Evolutionary conservation across 2,797 vertebrate species (phyloP).

Genomic region (Neosalanx taihuensis): DNA sequence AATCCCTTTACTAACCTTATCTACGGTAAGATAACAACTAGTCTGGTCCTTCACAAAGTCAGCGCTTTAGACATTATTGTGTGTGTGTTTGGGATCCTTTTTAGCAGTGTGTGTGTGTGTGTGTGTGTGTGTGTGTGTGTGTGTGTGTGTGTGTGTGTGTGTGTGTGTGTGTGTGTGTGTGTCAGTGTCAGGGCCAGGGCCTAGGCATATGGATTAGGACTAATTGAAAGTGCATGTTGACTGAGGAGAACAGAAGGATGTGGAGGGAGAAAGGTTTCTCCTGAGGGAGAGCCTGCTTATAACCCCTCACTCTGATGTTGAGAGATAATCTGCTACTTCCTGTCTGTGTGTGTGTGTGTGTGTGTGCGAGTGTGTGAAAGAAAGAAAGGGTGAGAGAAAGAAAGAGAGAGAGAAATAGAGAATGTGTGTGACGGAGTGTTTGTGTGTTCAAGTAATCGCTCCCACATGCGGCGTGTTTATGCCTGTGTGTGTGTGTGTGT

Average conservation of each 20-base stretch:
- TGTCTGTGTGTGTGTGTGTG: conserved; percentile 2
- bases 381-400: too few relatives aligned
- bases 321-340: conserved; percentile 35
- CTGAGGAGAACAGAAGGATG: background rate
- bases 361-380: too few relatives aligned
- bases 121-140: conserved; percentile 1
- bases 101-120: too few relatives aligned
- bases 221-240: background rate
- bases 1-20: too few relatives aligned
- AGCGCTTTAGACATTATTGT: background rate
- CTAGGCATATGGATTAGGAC: background rate
- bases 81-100: background rate
- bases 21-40: background rate
- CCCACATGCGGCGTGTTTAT: background rate
- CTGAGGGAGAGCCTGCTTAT: conserved; percentile 28
- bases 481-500: conserved; percentile 9
- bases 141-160: conserved; percentile 12
- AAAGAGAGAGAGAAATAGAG: too few relatives aligned
- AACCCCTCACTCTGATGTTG: conserved; percentile 14
- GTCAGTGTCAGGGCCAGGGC: background rate
- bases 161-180: conserved; percentile 4
- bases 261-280: background rate
- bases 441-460: conserved; percentile 3
- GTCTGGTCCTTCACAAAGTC: background rate
- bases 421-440: background rate